A percentile compares a stretch with the other conserved stretches of the same genome.
phyloP scores from a whole-genome alignment of 2,797 vertebrate species.

The Sebastes matsubarae region DNA sequence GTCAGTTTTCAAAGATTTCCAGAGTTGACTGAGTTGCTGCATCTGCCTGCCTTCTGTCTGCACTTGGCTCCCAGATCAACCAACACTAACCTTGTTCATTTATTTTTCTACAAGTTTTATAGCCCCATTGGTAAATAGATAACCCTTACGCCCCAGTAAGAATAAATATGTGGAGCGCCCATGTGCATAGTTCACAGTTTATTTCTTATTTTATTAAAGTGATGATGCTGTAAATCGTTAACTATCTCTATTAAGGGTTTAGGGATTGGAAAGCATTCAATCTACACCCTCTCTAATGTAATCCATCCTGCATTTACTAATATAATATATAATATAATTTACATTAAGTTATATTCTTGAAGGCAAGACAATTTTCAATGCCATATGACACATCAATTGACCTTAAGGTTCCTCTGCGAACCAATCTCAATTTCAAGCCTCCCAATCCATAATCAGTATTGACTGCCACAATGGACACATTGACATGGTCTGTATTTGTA shows the following conservation, averaged over 20 bases:
- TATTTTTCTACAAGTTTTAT: neutral
- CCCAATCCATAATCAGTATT: neutral
- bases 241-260: neutral
- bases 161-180: neutral
- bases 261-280: neutral
- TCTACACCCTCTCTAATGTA: neutral
- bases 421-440: neutral
- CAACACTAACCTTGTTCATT: neutral
- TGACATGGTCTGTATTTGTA: neutral
- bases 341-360: neutral
- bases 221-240: neutral
- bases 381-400: neutral
- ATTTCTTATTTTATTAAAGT: neutral
- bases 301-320: neutral
- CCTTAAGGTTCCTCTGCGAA: neutral
- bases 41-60: neutral
- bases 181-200: neutral
- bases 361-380: neutral
- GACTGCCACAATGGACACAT: neutral
- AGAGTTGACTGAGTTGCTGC: neutral
- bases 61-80: neutral
- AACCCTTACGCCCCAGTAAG: too few species aligned
- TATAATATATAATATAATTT: neutral
- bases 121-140: too few species aligned
- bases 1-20: neutral